phyloP scores from a whole-genome alignment of 2,113 vertebrate species.

The Heterocephalus glaber region DNA sequence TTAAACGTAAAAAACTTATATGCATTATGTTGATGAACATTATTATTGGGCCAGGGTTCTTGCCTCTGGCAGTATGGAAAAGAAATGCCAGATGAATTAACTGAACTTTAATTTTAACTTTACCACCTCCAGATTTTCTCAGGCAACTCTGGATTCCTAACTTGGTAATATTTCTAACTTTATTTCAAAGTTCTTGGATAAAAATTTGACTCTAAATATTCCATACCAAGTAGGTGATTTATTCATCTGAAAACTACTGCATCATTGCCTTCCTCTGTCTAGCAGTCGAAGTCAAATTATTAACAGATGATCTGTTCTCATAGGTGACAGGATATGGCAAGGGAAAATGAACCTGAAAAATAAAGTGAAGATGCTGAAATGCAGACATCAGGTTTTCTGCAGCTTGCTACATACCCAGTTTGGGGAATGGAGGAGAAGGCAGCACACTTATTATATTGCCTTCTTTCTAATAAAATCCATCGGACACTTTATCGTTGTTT shows the following conservation, averaged over 20 bases:
- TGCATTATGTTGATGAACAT: neutral
- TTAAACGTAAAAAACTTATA: neutral
- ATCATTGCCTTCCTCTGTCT: neutral
- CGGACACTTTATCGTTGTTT: neutral
- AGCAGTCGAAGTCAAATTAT: neutral
- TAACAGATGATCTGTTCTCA: slow-evolving; percentile 4
- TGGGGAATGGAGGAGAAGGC: neutral
- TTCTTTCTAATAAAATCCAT: neutral
- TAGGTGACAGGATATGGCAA: neutral
- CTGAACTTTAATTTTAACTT: neutral
- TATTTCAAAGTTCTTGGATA: slow-evolving; percentile 47
- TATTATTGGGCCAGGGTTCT: neutral
- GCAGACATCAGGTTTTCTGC: neutral
- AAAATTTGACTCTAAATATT: slow-evolving; percentile 46
- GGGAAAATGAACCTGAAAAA: neutral
- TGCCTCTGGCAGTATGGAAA: slow-evolving; percentile 30
- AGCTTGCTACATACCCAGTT: accelerated
- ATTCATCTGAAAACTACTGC: neutral
- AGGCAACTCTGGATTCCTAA: slow-evolving; percentile 15
- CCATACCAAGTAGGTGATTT: neutral
- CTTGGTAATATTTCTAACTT: slow-evolving; percentile 43
- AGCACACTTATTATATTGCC: neutral
- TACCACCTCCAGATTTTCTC: slow-evolving; percentile 7
- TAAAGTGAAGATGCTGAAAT: neutral
- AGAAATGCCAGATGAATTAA: neutral